phyloP scores from a whole-genome alignment of 1,140 invertebrate genomes.

The Lysiphlebus fabarum region DNA sequence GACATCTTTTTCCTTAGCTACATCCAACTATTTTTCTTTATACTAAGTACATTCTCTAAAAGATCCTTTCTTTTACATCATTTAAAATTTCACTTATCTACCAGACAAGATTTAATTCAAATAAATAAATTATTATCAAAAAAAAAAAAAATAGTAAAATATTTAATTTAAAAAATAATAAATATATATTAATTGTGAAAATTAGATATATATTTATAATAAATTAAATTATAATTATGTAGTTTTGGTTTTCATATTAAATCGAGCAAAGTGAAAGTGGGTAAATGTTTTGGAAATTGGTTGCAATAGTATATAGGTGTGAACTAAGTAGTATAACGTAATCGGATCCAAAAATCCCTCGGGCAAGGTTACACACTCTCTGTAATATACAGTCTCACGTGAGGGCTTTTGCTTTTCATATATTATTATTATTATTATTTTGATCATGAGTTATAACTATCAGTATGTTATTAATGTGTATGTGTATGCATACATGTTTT shows the following conservation, averaged over 20 bases:
- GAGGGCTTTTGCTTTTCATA: background rate
- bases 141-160: background rate
- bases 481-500: background rate
- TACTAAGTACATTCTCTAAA: constrained; percentile 4
- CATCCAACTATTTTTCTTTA: background rate
- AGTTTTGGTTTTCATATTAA: background rate
- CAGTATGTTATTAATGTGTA: background rate
- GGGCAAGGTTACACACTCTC: constrained; percentile 13
- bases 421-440: constrained; percentile 1
- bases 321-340: constrained; percentile 14
- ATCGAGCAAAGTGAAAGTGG: constrained; percentile 5
- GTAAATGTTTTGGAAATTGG: constrained; percentile 10
- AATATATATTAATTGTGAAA: no score
- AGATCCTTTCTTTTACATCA: background rate
- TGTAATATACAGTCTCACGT: background rate
- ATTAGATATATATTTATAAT: no score
- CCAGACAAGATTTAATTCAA: background rate
- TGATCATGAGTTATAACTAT: constrained; percentile 1
- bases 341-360: constrained; percentile 11
- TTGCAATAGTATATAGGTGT: constrained; percentile 1
- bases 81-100: background rate
- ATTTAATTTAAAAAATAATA: no score
- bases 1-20: background rate
- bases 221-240: no score
- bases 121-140: no score